Conservation (phyloP, 2,888 invertebrate species). For the Lasioglossum vierecki region DNA sequence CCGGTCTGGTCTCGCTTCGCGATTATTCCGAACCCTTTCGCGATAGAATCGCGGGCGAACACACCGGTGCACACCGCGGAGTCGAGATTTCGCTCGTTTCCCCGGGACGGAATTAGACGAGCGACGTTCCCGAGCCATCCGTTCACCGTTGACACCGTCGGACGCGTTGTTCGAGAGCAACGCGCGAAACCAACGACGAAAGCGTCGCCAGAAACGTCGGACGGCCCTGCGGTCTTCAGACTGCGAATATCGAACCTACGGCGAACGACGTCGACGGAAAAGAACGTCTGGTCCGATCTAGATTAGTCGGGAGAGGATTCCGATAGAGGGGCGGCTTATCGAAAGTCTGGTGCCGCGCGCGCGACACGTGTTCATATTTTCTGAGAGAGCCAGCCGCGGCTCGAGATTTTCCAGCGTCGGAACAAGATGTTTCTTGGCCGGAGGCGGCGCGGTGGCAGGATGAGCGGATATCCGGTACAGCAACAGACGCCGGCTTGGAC, state of each 20-base stretch:
- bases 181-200: background rate
- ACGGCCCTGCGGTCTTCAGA: background rate
- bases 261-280: background rate
- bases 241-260: background rate
- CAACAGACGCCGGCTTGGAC: slow-evolving; percentile 67
- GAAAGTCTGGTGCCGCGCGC: background rate
- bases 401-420: slow-evolving; percentile 56
- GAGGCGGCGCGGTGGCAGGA: slow-evolving; percentile 67
- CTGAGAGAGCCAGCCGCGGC: slow-evolving; percentile 18
- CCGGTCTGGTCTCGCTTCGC: background rate
- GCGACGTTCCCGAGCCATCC: background rate
- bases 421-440: slow-evolving; percentile 62
- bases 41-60: background rate
- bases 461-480: slow-evolving; percentile 82
- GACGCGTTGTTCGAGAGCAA: background rate
- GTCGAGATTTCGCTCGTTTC: background rate
- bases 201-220: background rate
- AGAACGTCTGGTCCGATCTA: background rate
- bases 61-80: background rate
- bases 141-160: background rate
- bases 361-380: slow-evolving; percentile 52
- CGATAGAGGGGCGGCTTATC: slow-evolving; percentile 22
- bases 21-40: slow-evolving; percentile 12
- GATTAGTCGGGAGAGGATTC: background rate
- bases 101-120: background rate